Base-by-base conservation (phyloP, 2,797 vertebrate genomes). In the Avahi laniger region DNA sequence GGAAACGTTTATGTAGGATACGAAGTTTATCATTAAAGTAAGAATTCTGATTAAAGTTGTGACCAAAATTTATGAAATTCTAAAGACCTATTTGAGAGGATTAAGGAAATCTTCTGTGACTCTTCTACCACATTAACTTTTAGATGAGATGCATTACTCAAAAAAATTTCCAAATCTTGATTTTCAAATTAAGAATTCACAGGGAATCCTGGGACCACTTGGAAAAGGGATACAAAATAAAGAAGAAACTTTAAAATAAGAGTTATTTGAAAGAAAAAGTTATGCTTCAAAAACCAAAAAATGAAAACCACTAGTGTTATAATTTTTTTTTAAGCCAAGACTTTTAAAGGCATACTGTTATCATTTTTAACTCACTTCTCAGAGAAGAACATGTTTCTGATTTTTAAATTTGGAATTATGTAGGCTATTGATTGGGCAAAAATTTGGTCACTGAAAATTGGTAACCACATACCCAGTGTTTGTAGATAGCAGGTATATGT, bases 331-430 rank as follows among this genome's bases (percentile, higher is more conserved):
- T n/a, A 65, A 65, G 63, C 14, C 63, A 65, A 65, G 33, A 65
- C 63, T 65, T 65, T n/a, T n/a, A 65, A 65, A 65, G 33, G 63
- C 33, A 65, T 65, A 28, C 76, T 17, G 2, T 65, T 91, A 48
- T 52, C 13, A 90, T 86, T 85, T 93, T 89, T 7, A 93, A 94
- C 20, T 85, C n/a, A 94, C 35, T 96, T 91, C 26, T 86, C 48
- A 79, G 41, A 76, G 48, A 95, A 85, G 50, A 93, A 30, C 15
- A 43, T 80, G 48, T 79, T 89, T 95, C 43, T 87, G 13, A 52
- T 84, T 89, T 97, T 96, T 54, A 92, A 35, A 80, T 96, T 95
- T 93, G 50, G 9, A 65, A 20, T 95, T 87, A 75, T 50, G 18
- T 57, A 67, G 43, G 26, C 50, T 88, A 48, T 59, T 59, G 46